phyloP scores from a whole-genome alignment of 2,888 invertebrate species.

The Crioceris asparagi region DNA sequence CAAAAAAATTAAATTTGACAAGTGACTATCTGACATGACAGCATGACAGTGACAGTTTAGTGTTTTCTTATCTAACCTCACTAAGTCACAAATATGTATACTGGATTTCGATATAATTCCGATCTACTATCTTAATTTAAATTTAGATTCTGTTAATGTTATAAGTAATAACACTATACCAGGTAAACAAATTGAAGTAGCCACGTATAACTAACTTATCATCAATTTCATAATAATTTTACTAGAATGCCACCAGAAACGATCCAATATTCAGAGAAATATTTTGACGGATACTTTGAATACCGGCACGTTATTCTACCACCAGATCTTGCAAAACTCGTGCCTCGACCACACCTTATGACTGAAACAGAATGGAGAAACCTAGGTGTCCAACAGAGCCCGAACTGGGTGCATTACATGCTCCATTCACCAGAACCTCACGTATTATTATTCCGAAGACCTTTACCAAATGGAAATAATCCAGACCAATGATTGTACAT shows the following conservation, averaged over 20 bases:
- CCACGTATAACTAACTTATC: too few species aligned
- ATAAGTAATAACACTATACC: too few species aligned
- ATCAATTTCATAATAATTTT: too few species aligned
- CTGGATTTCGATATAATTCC: too few species aligned
- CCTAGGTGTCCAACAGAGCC: constrained; percentile 88
- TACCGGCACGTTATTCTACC: constrained; percentile 91
- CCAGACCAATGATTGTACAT: neutral
- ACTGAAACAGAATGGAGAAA: constrained; percentile 92
- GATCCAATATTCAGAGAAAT: constrained; percentile 89
- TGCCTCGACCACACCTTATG: constrained; percentile 86
- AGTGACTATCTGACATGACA: too few species aligned
- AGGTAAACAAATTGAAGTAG: too few species aligned
- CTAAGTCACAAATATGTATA: too few species aligned
- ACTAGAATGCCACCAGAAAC: constrained; percentile 31
- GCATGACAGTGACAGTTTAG: too few species aligned
- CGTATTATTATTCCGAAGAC: constrained; percentile 67
- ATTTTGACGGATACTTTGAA: constrained; percentile 76
- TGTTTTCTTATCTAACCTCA: too few species aligned
- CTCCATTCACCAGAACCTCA: constrained; percentile 87
- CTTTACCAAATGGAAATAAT: constrained; percentile 22
- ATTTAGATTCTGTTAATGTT: too few species aligned
- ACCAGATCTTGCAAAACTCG: constrained; percentile 68
- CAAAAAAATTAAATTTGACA: too few species aligned
- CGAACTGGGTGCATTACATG: constrained; percentile 85
- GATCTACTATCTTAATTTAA: too few species aligned